phyloP scores from a whole-genome alignment of 2,888 invertebrate species.

The Cataglyphis livida region DNA sequence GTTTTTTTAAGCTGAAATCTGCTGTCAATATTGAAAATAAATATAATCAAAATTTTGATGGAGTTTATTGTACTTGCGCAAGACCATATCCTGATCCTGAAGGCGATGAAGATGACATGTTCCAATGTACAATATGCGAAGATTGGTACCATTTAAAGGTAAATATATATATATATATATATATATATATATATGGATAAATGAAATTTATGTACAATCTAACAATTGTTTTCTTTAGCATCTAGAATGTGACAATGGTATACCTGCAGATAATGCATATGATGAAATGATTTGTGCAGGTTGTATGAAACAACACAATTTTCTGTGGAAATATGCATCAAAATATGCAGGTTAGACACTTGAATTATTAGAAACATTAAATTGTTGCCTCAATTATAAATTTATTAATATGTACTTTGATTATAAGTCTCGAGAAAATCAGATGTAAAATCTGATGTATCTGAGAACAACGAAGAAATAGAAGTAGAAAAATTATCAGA shows the following conservation, averaged over 20 bases:
- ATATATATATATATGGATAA: background rate
- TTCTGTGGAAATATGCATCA: conserved; percentile 90
- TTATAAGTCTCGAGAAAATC: background rate
- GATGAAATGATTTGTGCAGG: conserved; percentile 93
- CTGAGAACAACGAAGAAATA: conserved; percentile 62
- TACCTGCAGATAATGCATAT: conserved; percentile 87
- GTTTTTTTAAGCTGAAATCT: conserved; percentile 86
- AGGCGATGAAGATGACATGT: conserved; percentile 94
- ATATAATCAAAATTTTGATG: conserved; percentile 98
- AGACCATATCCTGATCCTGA: conserved; percentile 98
- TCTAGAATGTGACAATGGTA: conserved; percentile 87
- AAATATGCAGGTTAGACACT: conserved; percentile 79
- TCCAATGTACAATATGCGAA: conserved; percentile 98
- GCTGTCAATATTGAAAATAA: conserved; percentile 90
- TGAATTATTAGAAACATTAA: background rate
- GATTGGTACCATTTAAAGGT: conserved; percentile 97
- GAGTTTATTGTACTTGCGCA: conserved; percentile 95
- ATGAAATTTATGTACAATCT: background rate
- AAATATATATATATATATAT: conserved; percentile 43
- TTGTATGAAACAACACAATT: conserved; percentile 92
- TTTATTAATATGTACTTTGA: background rate
- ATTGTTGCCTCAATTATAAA: background rate
- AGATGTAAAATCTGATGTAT: conserved; percentile 69
- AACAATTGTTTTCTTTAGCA: conserved; percentile 86
- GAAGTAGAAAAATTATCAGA: conserved; percentile 46